phyloP scores from a whole-genome alignment of 1,140 invertebrate genomes.

The Aphelinus atriplicis region DNA sequence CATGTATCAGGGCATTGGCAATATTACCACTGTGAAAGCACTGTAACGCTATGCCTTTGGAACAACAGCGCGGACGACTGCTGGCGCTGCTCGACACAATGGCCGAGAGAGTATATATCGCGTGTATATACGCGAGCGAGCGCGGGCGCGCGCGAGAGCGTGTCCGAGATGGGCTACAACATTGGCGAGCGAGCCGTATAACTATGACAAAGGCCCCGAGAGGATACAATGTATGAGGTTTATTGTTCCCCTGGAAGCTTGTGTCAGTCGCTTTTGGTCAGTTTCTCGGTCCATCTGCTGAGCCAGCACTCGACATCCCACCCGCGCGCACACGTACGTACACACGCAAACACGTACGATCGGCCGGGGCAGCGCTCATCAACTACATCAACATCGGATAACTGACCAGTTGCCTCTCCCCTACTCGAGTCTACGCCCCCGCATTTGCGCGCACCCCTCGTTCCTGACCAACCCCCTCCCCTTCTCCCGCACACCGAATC shows the following conservation, averaged over 20 bases:
- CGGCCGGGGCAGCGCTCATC: slow-evolving; percentile 44
- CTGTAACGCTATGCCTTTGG: too few species aligned
- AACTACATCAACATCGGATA: slow-evolving; percentile 50
- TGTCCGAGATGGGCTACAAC: background rate
- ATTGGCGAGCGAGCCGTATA: slow-evolving; percentile 23
- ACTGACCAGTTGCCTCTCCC: slow-evolving; percentile 11
- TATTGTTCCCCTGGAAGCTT: slow-evolving; percentile 53
- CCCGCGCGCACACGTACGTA: too few species aligned
- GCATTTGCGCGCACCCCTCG: too few species aligned
- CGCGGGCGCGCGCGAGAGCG: background rate
- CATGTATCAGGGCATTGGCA: too few species aligned
- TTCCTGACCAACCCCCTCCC: too few species aligned
- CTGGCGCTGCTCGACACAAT: too few species aligned
- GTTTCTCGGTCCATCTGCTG: slow-evolving; percentile 55
- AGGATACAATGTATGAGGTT: slow-evolving; percentile 55
- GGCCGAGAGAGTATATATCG: too few species aligned
- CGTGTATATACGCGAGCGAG: too few species aligned
- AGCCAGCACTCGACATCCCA: slow-evolving; percentile 43
- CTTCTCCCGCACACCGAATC: slow-evolving; percentile 6
- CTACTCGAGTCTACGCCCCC: background rate
- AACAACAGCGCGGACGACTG: too few species aligned
- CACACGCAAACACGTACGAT: slow-evolving; percentile 12
- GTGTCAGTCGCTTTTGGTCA: slow-evolving; percentile 43
- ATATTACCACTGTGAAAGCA: too few species aligned
- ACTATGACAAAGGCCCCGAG: slow-evolving; percentile 51